A percentile compares a stretch with the other conserved stretches of the same genome.
phyloP scores from a whole-genome alignment of 1,140 invertebrate species.

The Leptopilina clavipes region DNA sequence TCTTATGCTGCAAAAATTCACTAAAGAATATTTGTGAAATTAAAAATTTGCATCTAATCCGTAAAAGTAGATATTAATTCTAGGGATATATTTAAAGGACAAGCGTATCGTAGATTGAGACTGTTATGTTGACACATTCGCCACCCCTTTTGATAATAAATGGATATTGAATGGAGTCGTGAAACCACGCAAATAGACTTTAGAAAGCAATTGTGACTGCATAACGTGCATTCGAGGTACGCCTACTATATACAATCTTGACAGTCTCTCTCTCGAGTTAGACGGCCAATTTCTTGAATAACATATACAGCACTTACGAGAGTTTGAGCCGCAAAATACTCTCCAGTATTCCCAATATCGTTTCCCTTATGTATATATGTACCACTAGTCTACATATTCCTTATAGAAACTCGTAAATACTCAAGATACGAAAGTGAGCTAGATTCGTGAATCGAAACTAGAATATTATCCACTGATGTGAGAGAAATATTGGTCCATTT shows the following conservation, averaged over 20 bases:
- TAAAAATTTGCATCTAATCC: too few relatives aligned
- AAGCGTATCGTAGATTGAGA: neutral
- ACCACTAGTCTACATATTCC: slow-evolving; percentile 11
- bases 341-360: slow-evolving; percentile 16
- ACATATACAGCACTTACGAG: neutral
- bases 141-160: slow-evolving; percentile 18
- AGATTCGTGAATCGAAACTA: slow-evolving; percentile 27
- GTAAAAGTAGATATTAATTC: too few relatives aligned
- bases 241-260: slow-evolving; percentile 24
- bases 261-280: neutral
- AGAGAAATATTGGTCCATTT: slow-evolving; percentile 11
- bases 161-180: neutral
- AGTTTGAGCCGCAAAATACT: neutral
- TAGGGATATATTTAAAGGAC: too few relatives aligned
- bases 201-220: slow-evolving; percentile 24
- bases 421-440: slow-evolving; percentile 8
- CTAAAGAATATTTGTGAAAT: too few relatives aligned
- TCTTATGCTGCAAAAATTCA: too few relatives aligned
- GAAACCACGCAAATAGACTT: slow-evolving; percentile 21
- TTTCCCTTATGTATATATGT: slow-evolving; percentile 5
- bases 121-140: neutral
- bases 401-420: slow-evolving; percentile 28
- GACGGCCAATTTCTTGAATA: slow-evolving; percentile 10
- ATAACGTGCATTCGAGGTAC: neutral
- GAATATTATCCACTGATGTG: slow-evolving; percentile 1